Base-by-base conservation (phyloP, 2,113 vertebrate genomes). In the Arizona elegans region DNA sequence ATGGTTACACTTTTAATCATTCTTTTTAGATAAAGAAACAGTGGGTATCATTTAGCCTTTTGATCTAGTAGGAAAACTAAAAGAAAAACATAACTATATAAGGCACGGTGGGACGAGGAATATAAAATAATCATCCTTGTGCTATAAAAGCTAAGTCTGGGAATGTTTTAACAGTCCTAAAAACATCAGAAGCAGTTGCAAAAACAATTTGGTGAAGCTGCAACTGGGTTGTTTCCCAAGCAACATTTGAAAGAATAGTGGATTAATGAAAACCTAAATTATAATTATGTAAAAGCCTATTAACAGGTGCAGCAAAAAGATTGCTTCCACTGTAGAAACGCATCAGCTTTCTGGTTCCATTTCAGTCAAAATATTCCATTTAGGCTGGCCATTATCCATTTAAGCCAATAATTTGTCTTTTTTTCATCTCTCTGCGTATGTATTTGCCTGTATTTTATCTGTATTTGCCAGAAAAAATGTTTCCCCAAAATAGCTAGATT, bases 1-100 rank as follows among this genome's bases (percentile, higher is more conserved):
- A 65, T 23, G 62, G 17, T 92, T 59, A 90, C 0, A 0, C 43
- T 90, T 95, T 94, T 95, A 92, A 95, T 95, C 94, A 93, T 95
- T 91, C 95, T 92, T 93, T 95, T 92, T 70, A 29, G 93, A 91
- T 87, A 88, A 4, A 92, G 56, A 91, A 9, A 50, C 92, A 91
- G 19, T 92, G 10, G 65, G 93, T 93, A 95, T 8, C 23, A 21
- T 81, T 81, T 81, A 43, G 33, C 43, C 17, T 53, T 53, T 88
- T 95, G 93, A 90, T 92, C 88, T 93, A 88, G 59, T 58, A 52
- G 8, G 1, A 0, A 8, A 90, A 56, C 94, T 87, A 94, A 93
- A 95, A 91, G 43, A 92, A 33, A 92, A 88, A 86, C 3, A 43
- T 89, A 70, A 91, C 58, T 87, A 58, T 94, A 90, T 91, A 52